phyloP scores from a whole-genome alignment of 2,888 invertebrate genomes.

The Drosophila anomelani region DNA sequence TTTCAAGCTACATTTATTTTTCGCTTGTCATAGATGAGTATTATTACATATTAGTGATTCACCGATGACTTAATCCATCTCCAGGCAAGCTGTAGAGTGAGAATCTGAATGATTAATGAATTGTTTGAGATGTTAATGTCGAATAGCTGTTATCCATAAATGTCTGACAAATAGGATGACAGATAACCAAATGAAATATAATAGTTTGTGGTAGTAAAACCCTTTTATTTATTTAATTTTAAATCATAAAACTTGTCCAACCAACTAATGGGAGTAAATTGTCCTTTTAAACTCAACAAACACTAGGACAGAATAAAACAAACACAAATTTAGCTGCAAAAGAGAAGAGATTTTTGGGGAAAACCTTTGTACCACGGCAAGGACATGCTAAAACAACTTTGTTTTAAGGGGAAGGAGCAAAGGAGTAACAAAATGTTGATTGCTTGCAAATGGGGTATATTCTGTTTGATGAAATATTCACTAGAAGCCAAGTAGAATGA shows the following conservation, averaged over 20 bases:
- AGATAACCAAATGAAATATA: background rate
- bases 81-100: background rate
- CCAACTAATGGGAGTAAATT: background rate
- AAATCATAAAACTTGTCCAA: background rate
- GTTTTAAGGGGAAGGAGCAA: background rate
- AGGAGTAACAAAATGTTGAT: background rate
- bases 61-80: slow-evolving; percentile 3
- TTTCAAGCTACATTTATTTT: background rate
- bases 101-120: background rate
- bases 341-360: background rate
- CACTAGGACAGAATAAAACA: background rate
- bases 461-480: background rate
- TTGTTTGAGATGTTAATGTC: background rate
- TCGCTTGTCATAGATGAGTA: background rate
- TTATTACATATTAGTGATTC: background rate
- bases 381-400: background rate
- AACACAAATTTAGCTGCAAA: background rate
- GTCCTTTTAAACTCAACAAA: background rate
- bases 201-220: background rate
- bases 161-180: slow-evolving; percentile 2
- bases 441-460: background rate
- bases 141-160: background rate
- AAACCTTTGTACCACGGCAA: slow-evolving; percentile 2
- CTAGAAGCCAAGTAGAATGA: background rate
- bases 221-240: background rate